phyloP scores from a whole-genome alignment of 2,888 invertebrate species.

The Bombylius discolor region DNA sequence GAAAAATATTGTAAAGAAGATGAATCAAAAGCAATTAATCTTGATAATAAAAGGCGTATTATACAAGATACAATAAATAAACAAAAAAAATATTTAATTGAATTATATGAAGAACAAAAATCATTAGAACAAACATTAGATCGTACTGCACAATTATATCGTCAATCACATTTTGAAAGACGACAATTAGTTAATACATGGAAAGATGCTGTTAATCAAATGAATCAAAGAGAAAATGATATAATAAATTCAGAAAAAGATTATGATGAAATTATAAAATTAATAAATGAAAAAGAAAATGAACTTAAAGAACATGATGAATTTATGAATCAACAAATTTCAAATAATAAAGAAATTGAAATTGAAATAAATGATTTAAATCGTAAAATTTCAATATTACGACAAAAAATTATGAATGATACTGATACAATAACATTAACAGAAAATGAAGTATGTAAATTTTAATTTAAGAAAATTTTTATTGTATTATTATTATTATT shows the following conservation, averaged over 20 bases:
- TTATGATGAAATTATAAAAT: slow-evolving; percentile 19
- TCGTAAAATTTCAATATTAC: slow-evolving; percentile 30
- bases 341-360: slow-evolving; percentile 41
- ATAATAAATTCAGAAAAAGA: slow-evolving; percentile 43
- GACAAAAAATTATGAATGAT: slow-evolving; percentile 26
- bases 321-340: slow-evolving; percentile 40
- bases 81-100: slow-evolving; percentile 35
- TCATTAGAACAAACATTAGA: slow-evolving; percentile 44
- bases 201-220: slow-evolving; percentile 54
- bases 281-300: slow-evolving; percentile 29
- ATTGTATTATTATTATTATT: neutral
- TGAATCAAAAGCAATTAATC: slow-evolving; percentile 47
- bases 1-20: slow-evolving; percentile 61
- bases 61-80: slow-evolving; percentile 40
- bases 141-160: slow-evolving; percentile 39
- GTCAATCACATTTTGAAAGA: slow-evolving; percentile 49
- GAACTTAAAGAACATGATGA: slow-evolving; percentile 37
- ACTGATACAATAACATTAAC: slow-evolving; percentile 29
- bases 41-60: slow-evolving; percentile 43
- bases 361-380: slow-evolving; percentile 34
- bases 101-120: slow-evolving; percentile 38
- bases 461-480: neutral
- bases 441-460: slow-evolving; percentile 32
- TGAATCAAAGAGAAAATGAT: slow-evolving; percentile 55
- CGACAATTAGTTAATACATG: slow-evolving; percentile 57